Base-by-base conservation (phyloP, 2,888 invertebrate species). In the Aphodius granarius region DNA sequence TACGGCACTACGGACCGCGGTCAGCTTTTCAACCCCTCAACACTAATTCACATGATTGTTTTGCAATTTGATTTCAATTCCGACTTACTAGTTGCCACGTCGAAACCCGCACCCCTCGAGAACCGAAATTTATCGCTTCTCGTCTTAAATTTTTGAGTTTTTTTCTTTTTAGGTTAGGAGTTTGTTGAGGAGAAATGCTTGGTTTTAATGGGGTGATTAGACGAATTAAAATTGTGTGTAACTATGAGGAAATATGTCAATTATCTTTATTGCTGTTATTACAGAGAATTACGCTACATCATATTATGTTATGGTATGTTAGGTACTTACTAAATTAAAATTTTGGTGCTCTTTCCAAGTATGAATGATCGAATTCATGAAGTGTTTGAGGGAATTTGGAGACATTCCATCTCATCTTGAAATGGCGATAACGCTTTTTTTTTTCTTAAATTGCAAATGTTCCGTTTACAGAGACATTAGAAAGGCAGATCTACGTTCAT, bases 31-130 rank as follows among this genome's bases (percentile, higher is more conserved):
- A 71, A 71, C 71, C 19, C 64, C 71, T 22, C 64, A 74, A 64
- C 43, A 71, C 71, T 74, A 74, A 74, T 74, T 74, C 71, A 70
- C 71, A 71, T 65, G 71, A 74, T 74, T 74, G 71, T 74, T 70
- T 74, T 70, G 43, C 43, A 43, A 43, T 43, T 43, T 43, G 43
- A 43, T 43, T 43, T 43, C 43, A 43, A 43, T 43, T 43, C 43
- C 43, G 43, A 43, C 3, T 6, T 43, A 43, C 43, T 9, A 43
- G 43, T 43, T 43, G 43, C 43, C 3, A 6, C 43, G 43, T 9
- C 13, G 13, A 43, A 43, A 43, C 43, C 43, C 43, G 13, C 43
- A 6, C 43, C 13, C 2, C 13, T 43, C 43, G 43, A 43, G n/a
- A n/a, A n/a, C n/a, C n/a, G n/a, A 43, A 13, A 43, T 43, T 43